Base-by-base conservation (phyloP, 2,113 vertebrate genomes). In the Ploceus nigricollis region DNA sequence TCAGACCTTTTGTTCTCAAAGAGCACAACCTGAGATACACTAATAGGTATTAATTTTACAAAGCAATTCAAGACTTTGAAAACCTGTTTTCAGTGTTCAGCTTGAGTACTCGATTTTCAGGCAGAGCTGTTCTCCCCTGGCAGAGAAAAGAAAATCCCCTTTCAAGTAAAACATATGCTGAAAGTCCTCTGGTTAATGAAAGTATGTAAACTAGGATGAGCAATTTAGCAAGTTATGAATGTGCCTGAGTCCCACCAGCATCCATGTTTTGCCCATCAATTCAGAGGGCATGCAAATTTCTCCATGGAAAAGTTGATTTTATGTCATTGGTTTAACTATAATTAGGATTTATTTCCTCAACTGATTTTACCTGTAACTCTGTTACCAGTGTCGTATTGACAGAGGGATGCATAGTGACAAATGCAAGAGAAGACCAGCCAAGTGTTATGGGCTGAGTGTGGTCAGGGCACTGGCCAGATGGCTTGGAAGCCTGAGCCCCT, bases 1-100 rank as follows among this genome's bases (percentile, higher is more conserved):
- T 94, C 66, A 94, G 47, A 40, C 48, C 79, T 89, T 60, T 96
- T 88, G 57, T 70, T 96, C 91, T 89, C 86, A 73, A 96, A 87
- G 71, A 70, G 42, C 54, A 82, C 33, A 47, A 70, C 39, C 47
- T 69, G 54, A 89, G 53, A 93, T 60, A 51, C 61, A 51, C 33
- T 90, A 71, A 90, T 53, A 61, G 33, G 44, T 8, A 76, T 70
- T 91, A 82, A 60, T 85, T 94, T 50, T 71, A 64, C 2, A 0
- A 65, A 87, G 56, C 54, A 79, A 90, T 83, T 89, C 25, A 54
- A 78, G 42, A 70, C 47, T 71, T 82, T 60, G 64, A 61, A 94
- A 82, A 56, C 7, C 16, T 1, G 3, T 73, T 61, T 61, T 65
- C 64, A 86, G 6, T 39, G 33, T 30, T 82, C 69, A 93, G 35